These are phyloP conservation scores for Manis javanica DNA, from an alignment of 2,797 vertebrate species.

Conservation along the genomic window DNA sequence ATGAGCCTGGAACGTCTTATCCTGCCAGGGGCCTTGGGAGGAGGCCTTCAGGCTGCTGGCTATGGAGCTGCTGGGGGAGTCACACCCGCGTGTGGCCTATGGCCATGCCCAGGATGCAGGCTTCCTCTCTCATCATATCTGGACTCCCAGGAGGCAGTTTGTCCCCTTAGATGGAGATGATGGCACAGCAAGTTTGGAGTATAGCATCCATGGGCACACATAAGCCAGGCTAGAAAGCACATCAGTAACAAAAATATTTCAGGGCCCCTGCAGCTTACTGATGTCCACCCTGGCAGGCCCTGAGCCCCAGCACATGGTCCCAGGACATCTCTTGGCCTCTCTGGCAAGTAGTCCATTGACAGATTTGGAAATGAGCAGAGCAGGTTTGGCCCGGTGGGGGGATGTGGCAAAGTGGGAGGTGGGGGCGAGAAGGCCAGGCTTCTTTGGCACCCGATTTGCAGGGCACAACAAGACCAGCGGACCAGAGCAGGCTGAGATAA, in stretches of 20 bases:
- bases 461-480: background rate
- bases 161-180: background rate
- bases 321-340: too few species aligned
- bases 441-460: background rate
- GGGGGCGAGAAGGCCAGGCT: background rate
- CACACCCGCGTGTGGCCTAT: background rate
- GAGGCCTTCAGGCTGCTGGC: background rate
- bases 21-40: background rate
- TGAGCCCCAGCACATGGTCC: background rate
- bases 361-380: background rate
- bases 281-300: background rate
- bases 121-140: background rate
- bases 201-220: background rate
- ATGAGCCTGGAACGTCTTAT: background rate
- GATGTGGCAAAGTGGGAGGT: rapidly evolving
- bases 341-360: background rate
- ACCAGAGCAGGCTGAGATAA: background rate
- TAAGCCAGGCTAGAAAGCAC: background rate
- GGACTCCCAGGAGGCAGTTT: background rate
- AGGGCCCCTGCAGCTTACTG: background rate
- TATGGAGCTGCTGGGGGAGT: rapidly evolving
- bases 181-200: background rate
- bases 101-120: rapidly evolving
- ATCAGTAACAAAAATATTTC: background rate
- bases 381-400: rapidly evolving